Conservation (phyloP, 1,140 invertebrate species). For the Drosophila kikkawai region DNA sequence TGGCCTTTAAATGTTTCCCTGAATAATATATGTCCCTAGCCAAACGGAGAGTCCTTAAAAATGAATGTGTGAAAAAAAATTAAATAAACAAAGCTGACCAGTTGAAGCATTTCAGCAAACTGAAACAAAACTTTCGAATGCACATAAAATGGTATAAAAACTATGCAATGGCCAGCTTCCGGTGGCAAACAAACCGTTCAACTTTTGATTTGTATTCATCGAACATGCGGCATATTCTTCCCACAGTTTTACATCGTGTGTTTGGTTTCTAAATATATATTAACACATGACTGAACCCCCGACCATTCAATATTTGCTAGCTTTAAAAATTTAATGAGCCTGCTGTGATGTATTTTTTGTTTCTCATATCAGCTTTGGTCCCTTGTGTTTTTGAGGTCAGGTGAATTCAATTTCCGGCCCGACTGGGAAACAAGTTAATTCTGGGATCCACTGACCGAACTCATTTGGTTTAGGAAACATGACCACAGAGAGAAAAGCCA, state of each 20-base stretch:
- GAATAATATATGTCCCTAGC: background rate
- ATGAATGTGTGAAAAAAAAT: background rate
- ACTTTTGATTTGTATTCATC: constrained; percentile 19
- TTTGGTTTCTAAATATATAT: constrained; percentile 23
- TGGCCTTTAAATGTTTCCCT: background rate
- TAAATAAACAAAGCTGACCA: constrained; percentile 11
- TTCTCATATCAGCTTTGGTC: background rate
- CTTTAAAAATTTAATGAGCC: constrained; percentile 27
- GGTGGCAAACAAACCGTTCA: background rate
- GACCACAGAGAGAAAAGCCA: constrained; percentile 7
- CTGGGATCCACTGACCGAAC: constrained; percentile 22
- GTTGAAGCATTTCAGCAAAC: background rate
- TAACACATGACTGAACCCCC: constrained; percentile 21
- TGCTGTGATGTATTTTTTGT: background rate
- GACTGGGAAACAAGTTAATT: constrained; percentile 12
- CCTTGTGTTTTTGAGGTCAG: constrained; percentile 23
- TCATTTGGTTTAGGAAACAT: constrained; percentile 12
- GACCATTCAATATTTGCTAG: constrained; percentile 8
- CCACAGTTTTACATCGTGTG: constrained; percentile 1
- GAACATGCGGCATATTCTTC: constrained; percentile 6
- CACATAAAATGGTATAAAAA: constrained; percentile 14
- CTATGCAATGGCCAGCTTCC: background rate
- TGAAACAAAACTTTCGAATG: constrained; percentile 10
- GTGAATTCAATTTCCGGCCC: constrained; percentile 50
- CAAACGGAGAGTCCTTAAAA: constrained; percentile 1